These are phyloP conservation scores for Drosophila nr. fundita DNA, from an alignment of 2,888 invertebrate species.

Conservation along the genomic window DNA sequence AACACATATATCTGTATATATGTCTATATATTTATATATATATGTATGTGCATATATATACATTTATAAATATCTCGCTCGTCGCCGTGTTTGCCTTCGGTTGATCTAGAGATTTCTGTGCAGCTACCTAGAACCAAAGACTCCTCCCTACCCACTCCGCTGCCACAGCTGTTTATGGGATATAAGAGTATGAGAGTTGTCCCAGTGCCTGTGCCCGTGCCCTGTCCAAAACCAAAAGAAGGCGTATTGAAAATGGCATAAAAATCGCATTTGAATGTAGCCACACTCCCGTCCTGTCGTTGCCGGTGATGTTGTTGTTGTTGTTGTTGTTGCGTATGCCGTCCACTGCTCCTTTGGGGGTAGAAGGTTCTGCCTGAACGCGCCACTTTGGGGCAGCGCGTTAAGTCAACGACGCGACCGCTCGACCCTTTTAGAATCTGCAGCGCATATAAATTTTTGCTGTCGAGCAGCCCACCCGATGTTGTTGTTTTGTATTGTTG, in stretches of 20 bases:
- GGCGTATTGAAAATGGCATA: slow-evolving; percentile 81
- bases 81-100: slow-evolving; percentile 56
- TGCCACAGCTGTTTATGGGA: slow-evolving; percentile 22
- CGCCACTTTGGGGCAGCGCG: slow-evolving; percentile 66
- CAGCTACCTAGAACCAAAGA: slow-evolving; percentile 57
- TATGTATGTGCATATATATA: slow-evolving; percentile 16
- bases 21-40: slow-evolving; percentile 26
- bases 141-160: neutral
- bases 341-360: slow-evolving; percentile 48
- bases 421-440: slow-evolving; percentile 79
- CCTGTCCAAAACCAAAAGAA: slow-evolving; percentile 39
- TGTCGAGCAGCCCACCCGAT: slow-evolving; percentile 51
- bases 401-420: slow-evolving; percentile 74
- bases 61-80: slow-evolving; percentile 34
- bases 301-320: slow-evolving; percentile 17
- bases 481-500: slow-evolving; percentile 40
- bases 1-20: slow-evolving; percentile 11
- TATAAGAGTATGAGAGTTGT: slow-evolving; percentile 3
- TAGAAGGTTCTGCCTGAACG: slow-evolving; percentile 55
- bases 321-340: slow-evolving; percentile 27
- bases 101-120: slow-evolving; percentile 73
- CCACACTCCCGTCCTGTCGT: slow-evolving; percentile 13
- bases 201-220: slow-evolving; percentile 2
- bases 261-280: slow-evolving; percentile 82
- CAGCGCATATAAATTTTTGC: slow-evolving; percentile 75